phyloP scores from a whole-genome alignment of 2,888 invertebrate species.

The Chloroclysta siterata region DNA sequence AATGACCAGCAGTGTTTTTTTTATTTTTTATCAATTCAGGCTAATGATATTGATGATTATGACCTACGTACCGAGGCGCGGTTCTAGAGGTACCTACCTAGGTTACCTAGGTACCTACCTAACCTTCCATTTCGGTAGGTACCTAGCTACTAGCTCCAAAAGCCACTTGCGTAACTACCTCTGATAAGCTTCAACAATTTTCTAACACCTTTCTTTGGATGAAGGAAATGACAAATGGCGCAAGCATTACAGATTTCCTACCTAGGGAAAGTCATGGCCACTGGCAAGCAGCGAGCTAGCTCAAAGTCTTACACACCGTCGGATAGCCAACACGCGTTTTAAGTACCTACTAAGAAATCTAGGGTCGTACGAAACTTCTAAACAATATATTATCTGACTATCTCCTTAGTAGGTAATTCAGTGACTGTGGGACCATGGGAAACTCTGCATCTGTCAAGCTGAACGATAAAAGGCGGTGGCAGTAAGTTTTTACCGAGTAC shows the following conservation, averaged over 20 bases:
- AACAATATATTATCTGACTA: background rate
- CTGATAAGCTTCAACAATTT: conserved; percentile 5
- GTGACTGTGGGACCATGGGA: conserved; percentile 60
- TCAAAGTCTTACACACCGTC: conserved; percentile 37
- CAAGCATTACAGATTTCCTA: conserved; percentile 35
- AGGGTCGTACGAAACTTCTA: background rate
- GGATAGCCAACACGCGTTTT: conserved; percentile 39
- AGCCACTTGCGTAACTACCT: no score
- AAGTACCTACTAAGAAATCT: conserved; percentile 4
- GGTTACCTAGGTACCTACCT: no score
- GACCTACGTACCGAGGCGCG: background rate
- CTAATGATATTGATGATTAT: no score
- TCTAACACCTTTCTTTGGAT: conserved; percentile 36
- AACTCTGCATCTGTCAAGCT: conserved; percentile 77
- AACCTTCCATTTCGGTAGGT: no score
- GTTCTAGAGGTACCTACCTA: no score
- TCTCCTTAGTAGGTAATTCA: conserved; percentile 9
- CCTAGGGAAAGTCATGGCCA: conserved; percentile 78
- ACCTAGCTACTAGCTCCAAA: no score
- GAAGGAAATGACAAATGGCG: conserved; percentile 49
- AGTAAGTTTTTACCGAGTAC: conserved; percentile 61
- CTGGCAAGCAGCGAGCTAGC: conserved; percentile 43
- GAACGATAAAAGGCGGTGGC: conserved; percentile 76
- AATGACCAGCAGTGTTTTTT: no score
- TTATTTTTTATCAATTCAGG: no score